Conservation (phyloP, 2,113 vertebrate genomes). For the Solenodon paradoxus region DNA sequence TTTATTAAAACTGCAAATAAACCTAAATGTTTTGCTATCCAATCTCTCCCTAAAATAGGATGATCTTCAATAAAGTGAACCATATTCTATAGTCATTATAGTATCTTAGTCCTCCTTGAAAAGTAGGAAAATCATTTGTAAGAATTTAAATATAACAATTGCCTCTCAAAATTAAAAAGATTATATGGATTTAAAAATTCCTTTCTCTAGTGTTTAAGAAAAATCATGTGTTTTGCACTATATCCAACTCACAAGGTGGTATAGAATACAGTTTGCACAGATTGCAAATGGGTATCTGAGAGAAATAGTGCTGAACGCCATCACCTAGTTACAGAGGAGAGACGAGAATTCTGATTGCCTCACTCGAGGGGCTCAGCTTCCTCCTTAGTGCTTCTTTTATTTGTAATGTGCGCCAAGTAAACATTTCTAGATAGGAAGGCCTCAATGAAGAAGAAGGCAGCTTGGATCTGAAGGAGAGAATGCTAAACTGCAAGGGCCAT, state of each 20-base stretch:
- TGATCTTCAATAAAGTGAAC: neutral
- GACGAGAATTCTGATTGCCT: neutral
- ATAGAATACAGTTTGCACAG: neutral
- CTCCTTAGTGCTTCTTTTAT: neutral
- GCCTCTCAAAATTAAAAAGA: neutral
- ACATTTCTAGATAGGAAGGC: neutral
- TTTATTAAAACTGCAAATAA: constrained; percentile 1
- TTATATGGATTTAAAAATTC: neutral
- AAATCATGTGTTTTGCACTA: neutral
- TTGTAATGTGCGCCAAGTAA: neutral
- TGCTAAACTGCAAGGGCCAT: accelerated
- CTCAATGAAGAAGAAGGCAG: neutral
- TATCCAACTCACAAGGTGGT: neutral
- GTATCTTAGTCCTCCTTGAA: neutral
- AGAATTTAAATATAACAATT: neutral
- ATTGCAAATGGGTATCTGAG: no score
- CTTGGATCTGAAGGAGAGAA: neutral
- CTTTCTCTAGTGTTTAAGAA: neutral
- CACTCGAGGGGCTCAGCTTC: neutral
- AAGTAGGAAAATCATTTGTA: neutral
- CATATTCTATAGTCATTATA: neutral
- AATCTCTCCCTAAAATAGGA: neutral
- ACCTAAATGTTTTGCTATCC: neutral
- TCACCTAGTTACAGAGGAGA: neutral
- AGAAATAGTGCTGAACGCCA: neutral